Evolutionary conservation across 2,888 invertebrate species (phyloP), one percentile per base, ranked within the genome.

Genomic region (Chironomus tentans): DNA sequence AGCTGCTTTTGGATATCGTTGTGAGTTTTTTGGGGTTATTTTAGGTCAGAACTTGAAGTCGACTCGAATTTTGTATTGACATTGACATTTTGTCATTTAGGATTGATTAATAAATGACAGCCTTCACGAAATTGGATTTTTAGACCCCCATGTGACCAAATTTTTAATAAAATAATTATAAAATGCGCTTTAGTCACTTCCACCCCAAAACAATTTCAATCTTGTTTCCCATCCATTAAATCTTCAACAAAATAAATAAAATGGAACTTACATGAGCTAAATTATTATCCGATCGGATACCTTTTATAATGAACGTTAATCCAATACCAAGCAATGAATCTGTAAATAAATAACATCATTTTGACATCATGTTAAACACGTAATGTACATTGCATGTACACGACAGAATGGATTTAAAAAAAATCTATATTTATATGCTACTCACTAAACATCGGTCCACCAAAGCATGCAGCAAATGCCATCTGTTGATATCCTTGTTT

Each of bases 381-480:
- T 38, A 38, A 38, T 38, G 38, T 38, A 38, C 38, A 38, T 38
- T 15, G 56, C 56, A 56, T 56, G 56, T 56, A 56, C 38, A 38
- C 38, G 38, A 38, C 38, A 38, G 38, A 38, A 7, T 38, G 38
- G 38, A 38, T 38, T 38, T 38, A 38, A 38, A 38, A 38, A 38
- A 38, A 38, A 28, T 38, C 5, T 50, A 13, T 15, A n/a, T 50
- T 38, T 15, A 13, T 68, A 15, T 68, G 78, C 82, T 83, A 81
- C 82, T 83, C 84, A 88, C 88, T 90, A 80, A 91, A 88, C 76
- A 91, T 82, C 1, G 90, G 90, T 5, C 90, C 90, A 18, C 90
- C 91, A 80, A 88, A 88, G 77, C 89, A 90, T 0, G 90, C 90
- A 0, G 89, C 87, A 79, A 88, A 87, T 0, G 88, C 90, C 88